phyloP scores from a whole-genome alignment of 2,797 vertebrate genomes.

The Telmatherina bonti region DNA sequence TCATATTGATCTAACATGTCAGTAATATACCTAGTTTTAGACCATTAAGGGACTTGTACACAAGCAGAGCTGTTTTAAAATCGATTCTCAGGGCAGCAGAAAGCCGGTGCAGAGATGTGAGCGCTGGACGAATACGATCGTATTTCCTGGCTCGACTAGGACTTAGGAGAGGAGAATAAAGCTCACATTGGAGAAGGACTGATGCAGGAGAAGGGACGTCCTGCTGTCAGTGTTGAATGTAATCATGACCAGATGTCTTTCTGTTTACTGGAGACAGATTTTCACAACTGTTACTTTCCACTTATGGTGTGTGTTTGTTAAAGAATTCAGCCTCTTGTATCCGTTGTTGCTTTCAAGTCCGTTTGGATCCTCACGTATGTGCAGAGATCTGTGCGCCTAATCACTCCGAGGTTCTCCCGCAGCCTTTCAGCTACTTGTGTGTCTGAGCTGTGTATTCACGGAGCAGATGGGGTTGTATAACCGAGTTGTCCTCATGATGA shows the following conservation, averaged over 20 bases:
- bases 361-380: conserved; percentile 33
- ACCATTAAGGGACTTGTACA: no score
- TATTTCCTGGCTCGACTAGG: no score
- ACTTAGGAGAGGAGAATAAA: no score
- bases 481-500: conserved; percentile 17
- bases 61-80: no score
- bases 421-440: conserved; percentile 17
- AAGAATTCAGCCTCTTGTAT: conserved; percentile 37
- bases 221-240: conserved; percentile 71
- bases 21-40: no score
- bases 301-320: conserved; percentile 29
- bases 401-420: conserved; percentile 20
- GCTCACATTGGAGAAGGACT: conserved; percentile 5
- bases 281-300: conserved; percentile 45
- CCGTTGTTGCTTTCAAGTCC: conserved; percentile 20
- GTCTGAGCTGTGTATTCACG: not conserved
- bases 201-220: conserved; percentile 60
- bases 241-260: conserved; percentile 78
- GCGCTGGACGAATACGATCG: no score
- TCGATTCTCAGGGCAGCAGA: no score
- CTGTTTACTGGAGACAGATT: conserved; percentile 46
- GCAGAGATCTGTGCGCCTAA: conserved; percentile 22
- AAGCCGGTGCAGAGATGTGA: no score
- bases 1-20: no score
- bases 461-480: conserved; percentile 30